These are phyloP conservation scores for Propithecus perrieri DNA, from an alignment of 2,797 vertebrate genomes.

Conservation along the genomic window DNA sequence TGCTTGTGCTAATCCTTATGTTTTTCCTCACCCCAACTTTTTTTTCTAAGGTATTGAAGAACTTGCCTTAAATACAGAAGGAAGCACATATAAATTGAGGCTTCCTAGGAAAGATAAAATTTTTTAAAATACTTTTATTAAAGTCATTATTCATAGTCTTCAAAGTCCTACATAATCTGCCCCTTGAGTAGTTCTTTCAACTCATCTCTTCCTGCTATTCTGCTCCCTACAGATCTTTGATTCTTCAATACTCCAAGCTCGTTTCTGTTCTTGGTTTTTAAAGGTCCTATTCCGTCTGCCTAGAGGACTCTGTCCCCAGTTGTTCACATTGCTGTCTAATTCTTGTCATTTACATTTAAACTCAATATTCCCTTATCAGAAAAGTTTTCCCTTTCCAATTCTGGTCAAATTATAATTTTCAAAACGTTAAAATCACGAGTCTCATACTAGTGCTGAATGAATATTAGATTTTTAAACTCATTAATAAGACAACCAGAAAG, in stretches of 20 bases:
- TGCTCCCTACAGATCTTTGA: neutral
- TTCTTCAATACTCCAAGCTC: neutral
- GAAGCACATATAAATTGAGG: neutral
- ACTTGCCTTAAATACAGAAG: neutral
- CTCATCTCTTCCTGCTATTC: neutral
- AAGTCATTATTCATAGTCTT: neutral
- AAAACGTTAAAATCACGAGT: conserved; percentile 8
- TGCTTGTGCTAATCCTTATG: neutral
- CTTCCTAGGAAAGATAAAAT: neutral
- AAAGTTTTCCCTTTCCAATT: neutral
- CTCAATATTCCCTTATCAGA: neutral
- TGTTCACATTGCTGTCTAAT: neutral
- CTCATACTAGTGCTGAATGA: neutral
- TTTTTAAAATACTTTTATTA: neutral
- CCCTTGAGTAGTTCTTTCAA: neutral
- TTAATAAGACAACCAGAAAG: neutral
- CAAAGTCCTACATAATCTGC: neutral
- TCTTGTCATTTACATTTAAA: neutral
- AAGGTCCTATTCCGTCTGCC: neutral
- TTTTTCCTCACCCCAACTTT: neutral
- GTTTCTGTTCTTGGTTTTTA: neutral
- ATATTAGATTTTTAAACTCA: neutral
- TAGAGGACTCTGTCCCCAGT: neutral
- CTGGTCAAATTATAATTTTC: neutral
- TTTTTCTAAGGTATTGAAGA: neutral